Evolutionary conservation across 2,797 vertebrate species (phyloP).

Genomic region (Coregonus suidteri): DNA sequence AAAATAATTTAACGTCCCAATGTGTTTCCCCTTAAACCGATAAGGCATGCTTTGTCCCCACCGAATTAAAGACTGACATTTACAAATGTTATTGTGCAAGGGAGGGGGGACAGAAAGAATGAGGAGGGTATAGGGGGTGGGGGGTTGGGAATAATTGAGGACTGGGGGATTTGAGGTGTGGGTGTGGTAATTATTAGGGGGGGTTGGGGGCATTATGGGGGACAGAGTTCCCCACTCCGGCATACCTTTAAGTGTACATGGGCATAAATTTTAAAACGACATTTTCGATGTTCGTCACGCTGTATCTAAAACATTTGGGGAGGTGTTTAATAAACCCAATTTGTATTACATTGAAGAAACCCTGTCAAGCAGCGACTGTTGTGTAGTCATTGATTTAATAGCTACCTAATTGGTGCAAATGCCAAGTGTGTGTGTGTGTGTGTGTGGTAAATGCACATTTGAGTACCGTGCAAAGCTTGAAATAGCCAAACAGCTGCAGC

Average conservation of each 20-base stretch:
- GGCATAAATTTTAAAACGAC: no score
- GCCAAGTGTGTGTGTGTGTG: constrained; percentile 53
- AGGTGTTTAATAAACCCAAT: constrained; percentile 77
- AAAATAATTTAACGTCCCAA: constrained; percentile 83
- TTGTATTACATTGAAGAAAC: constrained; percentile 73
- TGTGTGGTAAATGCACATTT: constrained; percentile 4
- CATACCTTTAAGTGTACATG: no score
- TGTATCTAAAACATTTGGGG: no score
- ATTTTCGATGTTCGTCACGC: no score
- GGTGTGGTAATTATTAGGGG: constrained; percentile 35
- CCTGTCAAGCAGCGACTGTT: constrained; percentile 70
- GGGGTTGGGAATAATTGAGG: constrained; percentile 61
- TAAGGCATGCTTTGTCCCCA: constrained; percentile 75
- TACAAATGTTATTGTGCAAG: constrained; percentile 73
- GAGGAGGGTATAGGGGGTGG: constrained; percentile 4
- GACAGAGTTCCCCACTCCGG: no score
- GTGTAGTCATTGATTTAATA: constrained; percentile 73
- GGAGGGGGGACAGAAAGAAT: constrained; percentile 24
- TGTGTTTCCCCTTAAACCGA: constrained; percentile 78
- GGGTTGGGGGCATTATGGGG: constrained; percentile 54
- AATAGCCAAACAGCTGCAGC: no score
- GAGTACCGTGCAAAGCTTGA: constrained; percentile 6
- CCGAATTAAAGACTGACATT: constrained; percentile 81
- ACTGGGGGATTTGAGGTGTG: constrained; percentile 61
- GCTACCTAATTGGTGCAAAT: constrained; percentile 75